Conservation (phyloP, 2,888 invertebrate genomes). For the Hermaeophaga mercurialis region DNA sequence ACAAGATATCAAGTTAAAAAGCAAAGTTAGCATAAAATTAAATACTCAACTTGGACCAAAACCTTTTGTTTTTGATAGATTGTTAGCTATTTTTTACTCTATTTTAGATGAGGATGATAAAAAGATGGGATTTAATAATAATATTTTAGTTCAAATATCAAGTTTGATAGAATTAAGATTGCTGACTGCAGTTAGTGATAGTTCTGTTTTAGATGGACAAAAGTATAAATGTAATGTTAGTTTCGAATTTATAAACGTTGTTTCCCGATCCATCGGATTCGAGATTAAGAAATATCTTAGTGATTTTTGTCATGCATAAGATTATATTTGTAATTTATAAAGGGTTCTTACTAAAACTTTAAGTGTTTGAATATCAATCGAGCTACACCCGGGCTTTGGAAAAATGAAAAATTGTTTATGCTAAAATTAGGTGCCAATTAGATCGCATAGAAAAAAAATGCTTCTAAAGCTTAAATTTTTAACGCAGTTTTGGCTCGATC, state of each 20-base stretch:
- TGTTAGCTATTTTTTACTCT: constrained; percentile 59
- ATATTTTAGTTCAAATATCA: constrained; percentile 84
- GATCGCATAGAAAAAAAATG: no score
- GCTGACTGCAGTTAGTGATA: constrained; percentile 71
- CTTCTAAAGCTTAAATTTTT: no score
- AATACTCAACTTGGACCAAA: constrained; percentile 82
- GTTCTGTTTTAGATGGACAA: constrained; percentile 76
- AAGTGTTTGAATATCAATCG: no score
- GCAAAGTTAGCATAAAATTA: constrained; percentile 63
- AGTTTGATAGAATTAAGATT: constrained; percentile 84
- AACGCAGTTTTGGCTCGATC: no score
- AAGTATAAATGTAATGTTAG: constrained; percentile 87
- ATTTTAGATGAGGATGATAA: constrained; percentile 85
- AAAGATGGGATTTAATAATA: constrained; percentile 83
- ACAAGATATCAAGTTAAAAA: constrained; percentile 66
- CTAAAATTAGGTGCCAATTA: no score
- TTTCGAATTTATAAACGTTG: constrained; percentile 77
- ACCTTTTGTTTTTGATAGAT: constrained; percentile 54
- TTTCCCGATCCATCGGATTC: constrained; percentile 78
- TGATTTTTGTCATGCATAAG: constrained; percentile 64
- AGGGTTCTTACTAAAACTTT: no score
- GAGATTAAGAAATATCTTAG: constrained; percentile 77
- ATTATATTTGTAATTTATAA: no score
- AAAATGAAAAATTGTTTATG: no score
- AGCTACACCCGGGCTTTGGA: no score